These are phyloP conservation scores for Trichacis sp. DNA, from an alignment of 2,888 invertebrate species.

Conservation along the genomic window DNA sequence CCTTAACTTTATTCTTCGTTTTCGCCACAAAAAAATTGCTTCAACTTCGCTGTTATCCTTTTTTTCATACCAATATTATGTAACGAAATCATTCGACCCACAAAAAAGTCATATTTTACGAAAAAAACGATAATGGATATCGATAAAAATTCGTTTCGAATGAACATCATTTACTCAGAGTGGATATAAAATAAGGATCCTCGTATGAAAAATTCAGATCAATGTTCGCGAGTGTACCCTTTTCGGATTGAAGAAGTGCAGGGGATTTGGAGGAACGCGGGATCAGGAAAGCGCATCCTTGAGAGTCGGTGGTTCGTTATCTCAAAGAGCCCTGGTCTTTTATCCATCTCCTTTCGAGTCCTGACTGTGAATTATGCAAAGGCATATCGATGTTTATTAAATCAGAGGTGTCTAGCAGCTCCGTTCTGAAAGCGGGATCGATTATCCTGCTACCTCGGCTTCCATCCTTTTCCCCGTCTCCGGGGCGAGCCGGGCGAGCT, in stretches of 20 bases:
- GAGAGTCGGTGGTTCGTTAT: slow-evolving; percentile 1
- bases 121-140: too few relatives aligned
- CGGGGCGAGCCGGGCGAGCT: slow-evolving; percentile 33
- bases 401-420: slow-evolving; percentile 42
- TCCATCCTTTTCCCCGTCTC: slow-evolving; percentile 39
- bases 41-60: too few relatives aligned
- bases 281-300: not conserved
- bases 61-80: too few relatives aligned
- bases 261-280: too few relatives aligned
- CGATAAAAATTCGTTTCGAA: too few relatives aligned
- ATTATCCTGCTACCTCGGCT: slow-evolving; percentile 39
- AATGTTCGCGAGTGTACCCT: not conserved
- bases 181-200: not conserved
- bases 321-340: not conserved
- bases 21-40: too few relatives aligned
- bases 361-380: slow-evolving; percentile 36
- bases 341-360: slow-evolving; percentile 3
- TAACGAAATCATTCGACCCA: too few relatives aligned
- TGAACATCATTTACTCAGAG: not conserved
- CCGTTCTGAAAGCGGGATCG: slow-evolving; percentile 36
- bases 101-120: too few relatives aligned
- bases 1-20: too few relatives aligned
- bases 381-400: slow-evolving; percentile 42
- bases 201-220: too few relatives aligned
- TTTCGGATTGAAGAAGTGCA: not conserved